Evolutionary conservation across 2,113 vertebrate genomes (phyloP), one percentile per base, ranked within the genome.

Genomic region (Nycticryphes semicollaris): DNA sequence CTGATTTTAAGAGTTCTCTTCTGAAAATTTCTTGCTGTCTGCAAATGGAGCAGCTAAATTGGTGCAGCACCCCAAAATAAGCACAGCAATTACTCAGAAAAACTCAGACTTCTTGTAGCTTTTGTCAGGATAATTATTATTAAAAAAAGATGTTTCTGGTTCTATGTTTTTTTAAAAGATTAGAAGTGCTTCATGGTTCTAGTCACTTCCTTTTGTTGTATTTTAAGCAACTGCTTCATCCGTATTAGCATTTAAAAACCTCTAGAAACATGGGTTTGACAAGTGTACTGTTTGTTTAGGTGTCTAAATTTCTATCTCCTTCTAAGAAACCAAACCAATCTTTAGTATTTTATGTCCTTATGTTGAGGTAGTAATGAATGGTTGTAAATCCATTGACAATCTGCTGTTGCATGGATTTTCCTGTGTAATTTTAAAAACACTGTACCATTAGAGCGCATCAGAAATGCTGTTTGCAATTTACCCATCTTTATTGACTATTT

Each of bases 371-470:
- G 4, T 43, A 39, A 35, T 14, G 47, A 57, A 3, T 70, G 60
- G 24, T 28, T 48, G 9, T 12, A 18, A 78, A 81, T 27, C 53
- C 10, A 4, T 7, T n/a, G 66, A 8, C 39, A 60, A 2, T 59
- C 37, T 90, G 31, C 73, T 60, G 62, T 43, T 43, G 16, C 5
- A 2, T 68, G 73, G 54, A 20, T 84, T 87, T 79, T 37, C 27
- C 68, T 79, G 53, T 2, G 0, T 81, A 14, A 73, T 77, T 89
- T 81, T 45, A 10, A 68, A 54, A 20, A 1, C 4, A 3, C 30
- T 10, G 15, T 43, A 2, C 23, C 5, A 30, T 74, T 24, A 5
- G 28, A 78, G 41, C 66, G 15, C 1, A 0, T 54, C 21, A 57
- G 45, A 76, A 66, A 22, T n/a, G 35, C 56, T 60, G 64, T 51